Evolutionary conservation across 1,140 invertebrate species (phyloP).

Genomic region (Drosophila neocordata): DNA sequence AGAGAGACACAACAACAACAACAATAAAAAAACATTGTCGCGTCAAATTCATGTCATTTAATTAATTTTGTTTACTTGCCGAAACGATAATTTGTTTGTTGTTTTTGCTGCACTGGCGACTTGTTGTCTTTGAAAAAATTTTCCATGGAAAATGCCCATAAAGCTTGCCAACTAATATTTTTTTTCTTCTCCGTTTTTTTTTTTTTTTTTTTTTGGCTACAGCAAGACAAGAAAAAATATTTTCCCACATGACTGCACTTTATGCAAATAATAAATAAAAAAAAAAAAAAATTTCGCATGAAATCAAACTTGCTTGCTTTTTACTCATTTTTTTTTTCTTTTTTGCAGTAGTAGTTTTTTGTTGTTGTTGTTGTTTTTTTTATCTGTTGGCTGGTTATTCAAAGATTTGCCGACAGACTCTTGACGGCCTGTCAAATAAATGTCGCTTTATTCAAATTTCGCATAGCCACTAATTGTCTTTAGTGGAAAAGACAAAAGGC

Average conservation of each 20-base stretch:
- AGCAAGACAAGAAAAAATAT: constrained; percentile 56
- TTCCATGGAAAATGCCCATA: constrained; percentile 67
- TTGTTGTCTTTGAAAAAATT: constrained; percentile 79
- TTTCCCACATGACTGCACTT: constrained; percentile 79
- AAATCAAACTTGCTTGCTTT: constrained; percentile 58
- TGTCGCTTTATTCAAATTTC: constrained; percentile 82
- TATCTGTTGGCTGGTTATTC: constrained; percentile 49
- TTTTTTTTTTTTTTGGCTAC: constrained; percentile 30
- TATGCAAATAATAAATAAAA: constrained; percentile 62
- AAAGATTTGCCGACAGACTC: constrained; percentile 78
- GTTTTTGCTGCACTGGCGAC: constrained; percentile 50
- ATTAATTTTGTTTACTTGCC: constrained; percentile 82
- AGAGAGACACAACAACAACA: constrained; percentile 23
- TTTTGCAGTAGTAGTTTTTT: constrained; percentile 20
- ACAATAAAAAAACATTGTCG: constrained; percentile 75
- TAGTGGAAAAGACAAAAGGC: constrained; percentile 35
- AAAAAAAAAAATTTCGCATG: constrained; percentile 57
- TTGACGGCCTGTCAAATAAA: constrained; percentile 81
- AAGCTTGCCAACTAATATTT: constrained; percentile 18
- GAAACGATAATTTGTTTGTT: constrained; percentile 71
- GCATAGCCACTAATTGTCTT: constrained; percentile 76
- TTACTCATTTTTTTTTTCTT: neutral
- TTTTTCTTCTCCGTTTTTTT: too few species aligned
- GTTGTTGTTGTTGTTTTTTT: too few species aligned
- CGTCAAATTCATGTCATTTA: constrained; percentile 82